Evolutionary conservation across 2,797 vertebrate species (phyloP), one percentile per base, ranked within the genome.

Genomic region (Hydrocynus forskahlii): DNA sequence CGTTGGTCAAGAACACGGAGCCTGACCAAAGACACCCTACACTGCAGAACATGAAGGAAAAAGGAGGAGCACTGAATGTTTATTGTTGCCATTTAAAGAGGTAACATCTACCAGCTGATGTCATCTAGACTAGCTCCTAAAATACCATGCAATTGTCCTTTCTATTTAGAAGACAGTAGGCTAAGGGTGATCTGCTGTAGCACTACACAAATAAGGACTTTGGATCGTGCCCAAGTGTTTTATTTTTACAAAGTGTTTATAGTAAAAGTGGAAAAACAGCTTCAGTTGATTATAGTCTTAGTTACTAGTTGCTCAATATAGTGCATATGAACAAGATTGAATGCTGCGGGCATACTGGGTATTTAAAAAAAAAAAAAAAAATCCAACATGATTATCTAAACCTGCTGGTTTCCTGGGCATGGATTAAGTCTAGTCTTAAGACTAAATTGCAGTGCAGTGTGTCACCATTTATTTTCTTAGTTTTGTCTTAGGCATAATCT

Each of bases 21-120:
- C 55, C 59, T 2, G 50, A 45, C 23, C 71, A 55, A 10, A 38
- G 52, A 29, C 48, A 35, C 23, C 5, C 57, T 55, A 48, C 59
- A 17, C 14, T 60, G 54, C 17, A 71, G 43, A 69, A 43, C 13
- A 23, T 43, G 52, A 79, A 59, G 25, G 70, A 59, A 79, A n/a
- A 63, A 50, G 59, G 17, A 38, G 45, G 17, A 38, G 45, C 35
- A 45, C 19, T 64, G 16, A 17, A 2, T 14, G 19, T 14, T 29
- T 38, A 40, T 13, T 13, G 12, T 19, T 38, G 17, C 23, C 35
- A 68, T 74, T 48, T 60, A 62, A 19, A 54, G 45, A 71, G 43
- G 55, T 60, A 21, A 45, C 14, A 35, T 79, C 50, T 19, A 54
- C 21, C 38, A 23, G 4, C 23, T 66, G 25, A 62, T 35, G 19